Base-by-base conservation (phyloP, 2,888 invertebrate species). In the Micoletzkya japonica region DNA sequence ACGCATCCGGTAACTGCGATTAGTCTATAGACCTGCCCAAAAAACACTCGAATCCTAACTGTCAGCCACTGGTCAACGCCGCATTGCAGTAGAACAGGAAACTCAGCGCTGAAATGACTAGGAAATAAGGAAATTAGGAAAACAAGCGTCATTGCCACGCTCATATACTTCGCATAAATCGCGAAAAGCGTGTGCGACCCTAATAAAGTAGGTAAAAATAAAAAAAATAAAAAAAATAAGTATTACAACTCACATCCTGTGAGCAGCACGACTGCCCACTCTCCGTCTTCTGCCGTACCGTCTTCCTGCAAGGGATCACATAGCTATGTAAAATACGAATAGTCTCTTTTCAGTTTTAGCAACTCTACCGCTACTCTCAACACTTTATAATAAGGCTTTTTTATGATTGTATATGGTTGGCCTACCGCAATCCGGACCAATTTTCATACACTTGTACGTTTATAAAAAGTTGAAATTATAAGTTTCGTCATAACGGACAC, bases 281-380 rank as follows among this genome's bases (percentile, higher is more conserved):
- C 17, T 80, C 81, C 28, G 82, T 82, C 73, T 83, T 80, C 69
- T 81, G 82, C 17, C 83, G 81, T 1, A 83, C 77, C 1, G 83
- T 76, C 52, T 80, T 78, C 74, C 83, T 80, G 60, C 50, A 63
- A 63, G 10, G n/a, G 32, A 63, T 63, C 17, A 39, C 39, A 39
- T 17, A 39, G 39, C 7, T 7, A 7, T 17, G 39, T 39, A 39
- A 39, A 39, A 20, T 4, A 50, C 20, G 50, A 50, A n/a, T 50
- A 4, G 6, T 30, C 30, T 14, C 54, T 54, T 54, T 14, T 26
- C 54, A 54, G 6, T n/a, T 54, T 4, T 3, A 2, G 26, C 26
- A 14, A 24, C 6, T 54, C 54, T 20, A 54, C 54, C 17, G 17
- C 17, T 54, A 10, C 54, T 20, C 26, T 14, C 26, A 54, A 30